phyloP scores from a whole-genome alignment of 2,888 invertebrate species.

The Andrena fulva region DNA sequence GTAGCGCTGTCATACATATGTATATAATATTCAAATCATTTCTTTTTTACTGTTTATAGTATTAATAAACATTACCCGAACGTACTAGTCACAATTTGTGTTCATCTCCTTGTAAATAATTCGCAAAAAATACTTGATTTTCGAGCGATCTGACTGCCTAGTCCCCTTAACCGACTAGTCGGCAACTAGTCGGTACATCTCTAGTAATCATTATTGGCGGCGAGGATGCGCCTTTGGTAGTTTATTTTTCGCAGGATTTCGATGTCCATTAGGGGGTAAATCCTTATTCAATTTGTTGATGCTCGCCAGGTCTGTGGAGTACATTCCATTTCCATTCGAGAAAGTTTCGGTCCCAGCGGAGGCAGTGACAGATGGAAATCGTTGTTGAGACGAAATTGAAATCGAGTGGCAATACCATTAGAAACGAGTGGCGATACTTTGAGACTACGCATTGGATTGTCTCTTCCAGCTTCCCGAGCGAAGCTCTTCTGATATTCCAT shows the following conservation, averaged over 20 bases:
- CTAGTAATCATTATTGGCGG: background rate
- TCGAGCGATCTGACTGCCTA: too few relatives aligned
- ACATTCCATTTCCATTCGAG: conserved; percentile 46
- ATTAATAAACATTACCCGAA: too few relatives aligned
- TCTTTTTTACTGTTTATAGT: too few relatives aligned
- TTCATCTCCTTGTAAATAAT: too few relatives aligned
- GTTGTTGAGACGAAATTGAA: conserved; percentile 66
- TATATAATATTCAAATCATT: too few relatives aligned
- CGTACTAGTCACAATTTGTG: too few relatives aligned
- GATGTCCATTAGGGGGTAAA: conserved; percentile 22
- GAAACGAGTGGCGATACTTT: conserved; percentile 58
- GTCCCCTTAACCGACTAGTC: too few relatives aligned
- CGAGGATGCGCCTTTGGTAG: background rate
- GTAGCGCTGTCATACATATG: too few relatives aligned
- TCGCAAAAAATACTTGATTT: too few relatives aligned
- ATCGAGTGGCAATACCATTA: conserved; percentile 73
- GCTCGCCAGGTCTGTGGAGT: background rate
- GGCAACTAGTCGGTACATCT: too few relatives aligned
- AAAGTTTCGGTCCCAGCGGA: conserved; percentile 34
- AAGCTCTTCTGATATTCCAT: conserved; percentile 30
- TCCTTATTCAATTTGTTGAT: conserved; percentile 38
- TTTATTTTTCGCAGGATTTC: conserved; percentile 15
- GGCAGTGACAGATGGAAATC: conserved; percentile 60
- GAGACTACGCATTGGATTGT: conserved; percentile 59
- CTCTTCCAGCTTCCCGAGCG: conserved; percentile 42